Conservation (phyloP, 2,797 vertebrate species). For the Gouania willdenowi region DNA sequence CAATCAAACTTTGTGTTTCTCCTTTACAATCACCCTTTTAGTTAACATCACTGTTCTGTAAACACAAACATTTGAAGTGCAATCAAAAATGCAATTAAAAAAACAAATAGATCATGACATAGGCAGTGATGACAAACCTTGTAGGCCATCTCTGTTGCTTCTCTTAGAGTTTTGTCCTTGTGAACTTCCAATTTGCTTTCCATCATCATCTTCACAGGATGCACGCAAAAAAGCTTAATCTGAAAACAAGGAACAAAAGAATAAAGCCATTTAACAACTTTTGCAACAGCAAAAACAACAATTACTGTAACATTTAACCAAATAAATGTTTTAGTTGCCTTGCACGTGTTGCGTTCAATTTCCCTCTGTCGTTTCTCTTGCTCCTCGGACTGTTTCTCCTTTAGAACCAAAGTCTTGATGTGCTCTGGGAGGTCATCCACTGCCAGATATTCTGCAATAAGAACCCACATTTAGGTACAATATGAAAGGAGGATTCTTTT, state of each 20-base stretch:
- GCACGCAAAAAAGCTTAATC: slow-evolving; percentile 98
- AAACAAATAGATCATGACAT: too few relatives aligned
- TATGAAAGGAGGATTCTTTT: too few relatives aligned
- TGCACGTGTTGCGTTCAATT: slow-evolving; percentile 98
- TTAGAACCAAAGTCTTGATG: slow-evolving; percentile 90
- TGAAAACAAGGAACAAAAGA: slow-evolving; percentile 38
- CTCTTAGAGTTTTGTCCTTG: slow-evolving; percentile 92
- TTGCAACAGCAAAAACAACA: too few relatives aligned
- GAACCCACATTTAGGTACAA: too few relatives aligned
- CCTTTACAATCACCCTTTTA: too few relatives aligned
- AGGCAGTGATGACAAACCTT: slow-evolving; percentile 86
- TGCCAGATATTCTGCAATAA: slow-evolving; percentile 85
- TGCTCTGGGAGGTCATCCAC: slow-evolving; percentile 91
- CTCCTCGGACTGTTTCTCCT: slow-evolving; percentile 94
- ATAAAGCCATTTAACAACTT: too few relatives aligned
- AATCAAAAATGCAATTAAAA: too few relatives aligned
- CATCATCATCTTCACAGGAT: slow-evolving; percentile 93
- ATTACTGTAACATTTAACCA: too few relatives aligned
- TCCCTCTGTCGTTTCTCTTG: slow-evolving; percentile 96
- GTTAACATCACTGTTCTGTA: too few relatives aligned
- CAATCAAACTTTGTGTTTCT: too few relatives aligned
- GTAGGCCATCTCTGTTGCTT: slow-evolving; percentile 93
- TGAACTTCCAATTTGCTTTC: slow-evolving; percentile 98
- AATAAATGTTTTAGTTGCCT: slow-evolving; percentile 83
- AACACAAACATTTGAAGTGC: too few relatives aligned